These are phyloP conservation scores for Poecilia picta DNA, from an alignment of 2,797 vertebrate species.

Conservation along the genomic window DNA sequence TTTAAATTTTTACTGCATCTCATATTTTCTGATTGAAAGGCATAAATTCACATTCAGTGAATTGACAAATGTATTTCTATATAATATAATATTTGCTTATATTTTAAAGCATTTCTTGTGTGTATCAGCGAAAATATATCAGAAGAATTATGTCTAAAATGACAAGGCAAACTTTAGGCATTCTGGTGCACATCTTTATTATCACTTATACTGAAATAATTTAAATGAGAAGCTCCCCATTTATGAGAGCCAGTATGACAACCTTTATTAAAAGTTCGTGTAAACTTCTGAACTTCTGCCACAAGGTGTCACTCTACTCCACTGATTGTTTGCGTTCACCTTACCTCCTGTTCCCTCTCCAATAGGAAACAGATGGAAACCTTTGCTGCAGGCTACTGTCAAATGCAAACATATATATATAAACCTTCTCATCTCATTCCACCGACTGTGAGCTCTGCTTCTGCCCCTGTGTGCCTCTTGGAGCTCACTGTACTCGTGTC, in stretches of 20 bases:
- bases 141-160: neutral
- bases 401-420: constrained; percentile 49
- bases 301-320: constrained; percentile 67
- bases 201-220: neutral
- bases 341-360: constrained; percentile 40
- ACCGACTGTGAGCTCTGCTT: constrained; percentile 70
- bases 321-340: constrained; percentile 17
- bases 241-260: neutral
- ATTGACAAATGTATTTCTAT: neutral
- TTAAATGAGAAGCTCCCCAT: neutral
- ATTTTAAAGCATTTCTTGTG: neutral
- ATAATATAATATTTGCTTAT: neutral
- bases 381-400: constrained; percentile 74
- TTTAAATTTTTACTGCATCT: neutral
- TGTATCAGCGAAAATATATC: neutral
- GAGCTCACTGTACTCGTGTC: constrained; percentile 61
- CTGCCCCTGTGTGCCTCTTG: constrained; percentile 27
- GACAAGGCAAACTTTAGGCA: neutral
- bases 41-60: neutral
- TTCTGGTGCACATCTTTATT: neutral
- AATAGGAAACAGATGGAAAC: constrained; percentile 75
- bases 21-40: neutral
- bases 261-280: neutral
- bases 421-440: constrained; percentile 53
- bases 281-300: constrained; percentile 44